Evolutionary conservation across 30 jellyfish, hydroid and myxozoan species (phyloP).

Genomic region (Pseudorhiza aurosa): DNA sequence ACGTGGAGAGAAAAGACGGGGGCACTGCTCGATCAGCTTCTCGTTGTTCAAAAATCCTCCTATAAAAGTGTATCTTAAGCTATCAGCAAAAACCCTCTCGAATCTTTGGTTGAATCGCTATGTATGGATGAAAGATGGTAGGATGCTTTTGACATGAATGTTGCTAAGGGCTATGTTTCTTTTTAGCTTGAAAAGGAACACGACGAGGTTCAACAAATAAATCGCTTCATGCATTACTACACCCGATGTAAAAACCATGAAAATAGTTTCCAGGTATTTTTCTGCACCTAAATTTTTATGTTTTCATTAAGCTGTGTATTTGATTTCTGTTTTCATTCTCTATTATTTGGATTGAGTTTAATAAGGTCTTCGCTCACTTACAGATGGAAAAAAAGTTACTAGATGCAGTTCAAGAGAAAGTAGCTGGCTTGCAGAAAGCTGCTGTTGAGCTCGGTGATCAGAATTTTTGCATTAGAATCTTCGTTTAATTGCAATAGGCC

Average conservation of each 20-base stretch:
- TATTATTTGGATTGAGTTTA: background rate
- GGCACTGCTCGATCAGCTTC: no score
- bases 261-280: conserved; percentile 68
- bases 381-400: conserved; percentile 55
- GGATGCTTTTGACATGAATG: no score
- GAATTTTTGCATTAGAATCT: background rate
- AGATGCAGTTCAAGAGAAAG: conserved; percentile 68
- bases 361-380: background rate
- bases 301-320: background rate
- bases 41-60: no score
- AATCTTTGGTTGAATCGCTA: no score
- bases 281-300: background rate
- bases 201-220: conserved; percentile 29
- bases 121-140: no score
- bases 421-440: conserved; percentile 41
- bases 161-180: no score
- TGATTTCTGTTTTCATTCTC: background rate
- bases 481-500: no score
- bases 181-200: conserved; percentile 61
- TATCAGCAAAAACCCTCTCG: no score
- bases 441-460: conserved; percentile 43
- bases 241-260: conserved; percentile 70
- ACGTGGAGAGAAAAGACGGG: no score
- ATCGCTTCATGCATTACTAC: conserved; percentile 71
- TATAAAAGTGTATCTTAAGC: no score